These are phyloP conservation scores for Hapalemur alaotrensis DNA, from an alignment of 2,797 vertebrate genomes.

Conservation along the genomic window DNA sequence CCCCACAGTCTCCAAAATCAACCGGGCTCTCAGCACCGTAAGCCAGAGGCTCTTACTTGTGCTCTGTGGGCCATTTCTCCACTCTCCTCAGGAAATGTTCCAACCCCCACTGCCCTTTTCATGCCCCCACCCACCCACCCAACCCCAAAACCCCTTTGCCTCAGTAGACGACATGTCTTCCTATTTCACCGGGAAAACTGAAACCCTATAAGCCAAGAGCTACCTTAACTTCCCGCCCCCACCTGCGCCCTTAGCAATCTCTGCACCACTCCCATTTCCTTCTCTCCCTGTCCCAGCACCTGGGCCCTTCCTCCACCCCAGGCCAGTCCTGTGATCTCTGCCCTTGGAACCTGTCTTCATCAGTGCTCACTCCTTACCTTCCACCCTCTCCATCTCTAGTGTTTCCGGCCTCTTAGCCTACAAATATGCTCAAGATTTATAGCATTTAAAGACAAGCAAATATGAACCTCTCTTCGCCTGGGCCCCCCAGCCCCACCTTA, in stretches of 20 bases:
- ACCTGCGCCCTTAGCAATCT: neutral
- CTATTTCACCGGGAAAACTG: neutral
- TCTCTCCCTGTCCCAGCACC: too few relatives aligned
- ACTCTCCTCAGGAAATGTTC: neutral
- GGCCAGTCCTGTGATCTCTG: neutral
- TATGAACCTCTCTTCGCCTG: neutral
- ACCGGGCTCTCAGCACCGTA: fast-evolving
- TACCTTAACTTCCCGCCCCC: neutral
- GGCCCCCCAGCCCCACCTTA: neutral
- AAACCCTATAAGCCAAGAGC: neutral
- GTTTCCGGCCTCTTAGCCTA: neutral
- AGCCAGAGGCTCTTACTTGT: neutral
- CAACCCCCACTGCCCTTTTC: neutral
- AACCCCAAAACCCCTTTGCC: neutral
- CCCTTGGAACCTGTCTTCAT: neutral
- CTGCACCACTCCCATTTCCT: neutral
- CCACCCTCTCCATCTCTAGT: neutral
- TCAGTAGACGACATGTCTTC: neutral
- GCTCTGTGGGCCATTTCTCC: neutral
- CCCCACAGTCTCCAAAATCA: neutral
- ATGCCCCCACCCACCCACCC: neutral
- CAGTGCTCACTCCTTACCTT: neutral
- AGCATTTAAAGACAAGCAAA: neutral
- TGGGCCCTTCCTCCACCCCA: neutral
- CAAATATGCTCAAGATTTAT: neutral